Base-by-base conservation (phyloP, 2,113 vertebrate genomes). In the Zingel zingel region DNA sequence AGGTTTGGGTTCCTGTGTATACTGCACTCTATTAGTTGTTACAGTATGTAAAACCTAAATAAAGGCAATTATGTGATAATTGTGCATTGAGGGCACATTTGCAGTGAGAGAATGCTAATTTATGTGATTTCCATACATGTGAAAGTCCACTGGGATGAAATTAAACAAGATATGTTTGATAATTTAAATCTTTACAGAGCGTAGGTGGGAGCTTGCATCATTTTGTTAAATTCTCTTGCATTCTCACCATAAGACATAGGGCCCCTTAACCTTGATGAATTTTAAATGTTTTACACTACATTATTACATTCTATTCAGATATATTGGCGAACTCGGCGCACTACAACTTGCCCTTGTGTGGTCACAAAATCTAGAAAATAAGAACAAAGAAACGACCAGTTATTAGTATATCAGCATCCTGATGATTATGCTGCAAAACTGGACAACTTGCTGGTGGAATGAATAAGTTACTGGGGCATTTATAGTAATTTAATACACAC, bases 201-300 rank as follows among this genome's bases (percentile, higher is more conserved):
- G 10, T 54, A 78, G 81, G 73, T 66, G 61, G 71, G 50, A 10
- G n/a, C 45, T 74, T 45, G 74, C 43, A 54, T 77, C 36, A 51
- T 72, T 87, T 76, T 59, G 61, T 73, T 89, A 23, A 88, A 91
- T 93, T 84, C 47, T 83, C 61, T 50, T 23, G 64, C 74, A 67
- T 85, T 85, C 30, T 86, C 73, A 78, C 63, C 72, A 13, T 70
- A 61, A 79, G 33, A 87, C 85, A 84, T 39, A 19, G 16, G 61
- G 56, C 61, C 62, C 18, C 66, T 84, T 87, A 81, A 88, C 81
- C 91, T 91, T 90, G 67, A 78, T 93, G 68, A 92, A 94, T 94
- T 92, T 92, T 94, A 84, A 36, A 93, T 87, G 70, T 73, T 89
- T 39, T 39, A 39, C 8, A 2, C 36, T 39, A 9, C 8, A 39